A percentile compares a stretch with the other conserved stretches of the same genome.
Conservation (phyloP, 2,888 invertebrate genomes). For the Ophion costatus region DNA sequence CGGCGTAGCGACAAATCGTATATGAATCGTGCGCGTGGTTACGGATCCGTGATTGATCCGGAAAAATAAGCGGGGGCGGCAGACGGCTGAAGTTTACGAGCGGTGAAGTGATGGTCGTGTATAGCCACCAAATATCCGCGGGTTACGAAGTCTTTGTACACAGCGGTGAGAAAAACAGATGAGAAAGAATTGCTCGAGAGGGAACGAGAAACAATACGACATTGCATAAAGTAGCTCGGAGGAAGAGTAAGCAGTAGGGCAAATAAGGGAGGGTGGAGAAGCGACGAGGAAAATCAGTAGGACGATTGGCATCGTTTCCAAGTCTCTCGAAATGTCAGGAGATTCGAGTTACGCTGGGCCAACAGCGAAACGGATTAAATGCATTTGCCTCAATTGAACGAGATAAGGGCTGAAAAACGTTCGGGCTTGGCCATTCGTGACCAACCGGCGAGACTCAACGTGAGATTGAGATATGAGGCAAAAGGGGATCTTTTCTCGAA, state of each 20-base stretch:
- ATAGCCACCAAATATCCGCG: neutral
- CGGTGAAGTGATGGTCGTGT: neutral
- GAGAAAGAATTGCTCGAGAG: constrained; percentile 1
- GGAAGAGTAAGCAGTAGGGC: neutral
- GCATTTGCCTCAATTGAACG: constrained; percentile 64
- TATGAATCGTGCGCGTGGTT: constrained; percentile 2
- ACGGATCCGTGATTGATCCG: constrained; percentile 7
- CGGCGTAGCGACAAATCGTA: constrained; percentile 1
- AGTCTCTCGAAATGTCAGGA: constrained; percentile 23
- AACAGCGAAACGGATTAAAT: constrained; percentile 61
- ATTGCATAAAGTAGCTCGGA: neutral
- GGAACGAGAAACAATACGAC: constrained; percentile 46
- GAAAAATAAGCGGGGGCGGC: neutral
- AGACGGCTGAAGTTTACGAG: neutral
- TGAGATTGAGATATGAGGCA: constrained; percentile 60
- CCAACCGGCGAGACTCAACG: constrained; percentile 43
- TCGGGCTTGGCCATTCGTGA: constrained; percentile 55
- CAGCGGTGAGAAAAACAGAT: constrained; percentile 23
- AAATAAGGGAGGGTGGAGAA: neutral
- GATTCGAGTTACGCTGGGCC: constrained; percentile 30
- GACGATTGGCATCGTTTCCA: constrained; percentile 59
- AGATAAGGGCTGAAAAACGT: constrained; percentile 63
- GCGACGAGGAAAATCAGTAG: constrained; percentile 8
- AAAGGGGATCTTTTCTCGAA: constrained; percentile 49
- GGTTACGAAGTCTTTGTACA: neutral